These are phyloP conservation scores for Cuniculus paca DNA, from an alignment of 2,797 vertebrate genomes.

Conservation along the genomic window DNA sequence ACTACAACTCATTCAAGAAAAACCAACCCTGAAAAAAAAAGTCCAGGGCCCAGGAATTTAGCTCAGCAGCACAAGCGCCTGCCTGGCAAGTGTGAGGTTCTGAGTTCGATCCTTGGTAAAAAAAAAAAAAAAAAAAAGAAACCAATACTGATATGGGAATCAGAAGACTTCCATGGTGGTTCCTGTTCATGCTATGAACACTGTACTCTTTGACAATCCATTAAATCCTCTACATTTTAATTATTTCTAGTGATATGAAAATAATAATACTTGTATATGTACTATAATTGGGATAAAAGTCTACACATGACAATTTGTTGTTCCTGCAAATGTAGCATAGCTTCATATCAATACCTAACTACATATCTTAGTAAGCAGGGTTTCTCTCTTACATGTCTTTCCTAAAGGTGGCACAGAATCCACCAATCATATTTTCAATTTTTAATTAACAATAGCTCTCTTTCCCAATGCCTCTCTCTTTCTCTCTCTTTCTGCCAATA, in stretches of 20 bases:
- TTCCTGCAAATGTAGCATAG: not conserved
- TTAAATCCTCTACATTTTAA: not conserved
- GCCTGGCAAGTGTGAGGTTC: too few species aligned
- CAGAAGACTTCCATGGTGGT: not conserved
- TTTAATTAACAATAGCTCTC: not conserved
- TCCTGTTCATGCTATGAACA: not conserved
- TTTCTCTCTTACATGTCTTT: not conserved
- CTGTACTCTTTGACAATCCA: not conserved
- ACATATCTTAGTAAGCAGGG: not conserved
- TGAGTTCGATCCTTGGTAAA: too few species aligned
- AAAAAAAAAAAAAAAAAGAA: too few species aligned
- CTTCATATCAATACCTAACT: not conserved
- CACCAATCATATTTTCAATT: not conserved
- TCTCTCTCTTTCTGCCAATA: not conserved
- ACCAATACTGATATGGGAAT: not conserved
- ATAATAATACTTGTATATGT: not conserved
- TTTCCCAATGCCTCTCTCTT: not conserved
- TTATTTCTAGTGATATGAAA: not conserved
- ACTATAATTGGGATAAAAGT: not conserved
- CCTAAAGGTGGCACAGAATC: not conserved
- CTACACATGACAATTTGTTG: not conserved
- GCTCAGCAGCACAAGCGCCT: too few species aligned
- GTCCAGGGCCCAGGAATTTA: too few species aligned
- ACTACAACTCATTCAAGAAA: not conserved
- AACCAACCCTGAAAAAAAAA: not conserved